Evolutionary conservation across 2,888 invertebrate genomes (phyloP).

Genomic region (Coremacera marginata): DNA sequence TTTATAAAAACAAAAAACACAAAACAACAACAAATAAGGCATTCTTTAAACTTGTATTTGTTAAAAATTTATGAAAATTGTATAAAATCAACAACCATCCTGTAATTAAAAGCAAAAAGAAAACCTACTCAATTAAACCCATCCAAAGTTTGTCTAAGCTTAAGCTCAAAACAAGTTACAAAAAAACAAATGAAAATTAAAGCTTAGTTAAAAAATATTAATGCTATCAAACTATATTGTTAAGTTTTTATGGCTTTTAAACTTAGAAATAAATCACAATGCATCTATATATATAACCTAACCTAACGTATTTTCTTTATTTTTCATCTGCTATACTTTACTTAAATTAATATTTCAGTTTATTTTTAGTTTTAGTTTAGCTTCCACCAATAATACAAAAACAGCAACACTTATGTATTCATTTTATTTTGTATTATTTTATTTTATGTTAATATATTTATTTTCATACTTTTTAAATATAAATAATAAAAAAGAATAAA

Average conservation of each 20-base stretch:
- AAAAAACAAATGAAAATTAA: constrained; percentile 10
- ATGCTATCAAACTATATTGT: constrained; percentile 17
- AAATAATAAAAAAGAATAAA: constrained; percentile 7
- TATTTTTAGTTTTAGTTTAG: constrained; percentile 10
- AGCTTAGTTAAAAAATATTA: constrained; percentile 6
- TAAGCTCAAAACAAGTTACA: constrained; percentile 7
- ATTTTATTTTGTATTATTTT: constrained; percentile 21
- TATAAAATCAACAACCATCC: constrained; percentile 2
- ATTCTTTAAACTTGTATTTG: background rate
- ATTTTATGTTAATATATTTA: constrained; percentile 26
- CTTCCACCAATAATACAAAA: background rate
- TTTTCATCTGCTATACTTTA: background rate
- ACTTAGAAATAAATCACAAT: background rate
- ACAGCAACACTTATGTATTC: constrained; percentile 18
- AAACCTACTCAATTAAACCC: constrained; percentile 5
- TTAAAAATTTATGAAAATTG: background rate
- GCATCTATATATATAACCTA: background rate
- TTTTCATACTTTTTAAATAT: constrained; percentile 8
- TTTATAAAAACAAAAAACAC: background rate
- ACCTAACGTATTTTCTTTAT: background rate
- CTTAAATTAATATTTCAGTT: background rate
- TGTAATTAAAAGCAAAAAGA: constrained; percentile 5
- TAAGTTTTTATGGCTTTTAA: constrained; percentile 13
- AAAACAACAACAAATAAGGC: background rate
- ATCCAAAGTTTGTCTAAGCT: constrained; percentile 19